Percentiles rank a stretch among this genome's conserved stretches.
phyloP scores from a whole-genome alignment of 1,140 invertebrate species.

The Whitmania pigra region DNA sequence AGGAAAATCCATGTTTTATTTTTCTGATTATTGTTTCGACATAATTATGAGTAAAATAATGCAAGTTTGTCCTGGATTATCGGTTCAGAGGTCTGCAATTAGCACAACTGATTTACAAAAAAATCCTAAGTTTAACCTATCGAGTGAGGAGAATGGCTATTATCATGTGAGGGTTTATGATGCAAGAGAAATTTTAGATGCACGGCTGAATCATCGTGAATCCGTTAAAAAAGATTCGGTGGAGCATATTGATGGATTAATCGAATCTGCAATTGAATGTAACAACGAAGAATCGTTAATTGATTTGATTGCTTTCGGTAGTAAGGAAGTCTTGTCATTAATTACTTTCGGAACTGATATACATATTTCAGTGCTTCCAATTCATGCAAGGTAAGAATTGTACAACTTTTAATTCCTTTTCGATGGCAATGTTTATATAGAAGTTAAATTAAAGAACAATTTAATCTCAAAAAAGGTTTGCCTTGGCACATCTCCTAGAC shows the following conservation, averaged over 20 bases:
- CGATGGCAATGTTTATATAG: not conserved
- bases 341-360: constrained; percentile 46
- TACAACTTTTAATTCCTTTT: not conserved
- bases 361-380: constrained; percentile 45
- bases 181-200: constrained; percentile 53
- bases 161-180: constrained; percentile 1
- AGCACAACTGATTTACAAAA: not conserved
- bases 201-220: constrained; percentile 56
- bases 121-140: not conserved
- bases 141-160: not conserved
- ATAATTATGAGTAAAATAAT: not conserved
- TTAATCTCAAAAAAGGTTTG: not conserved
- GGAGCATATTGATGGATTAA: constrained; percentile 43
- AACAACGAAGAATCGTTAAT: constrained; percentile 53
- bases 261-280: constrained; percentile 43
- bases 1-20: not conserved
- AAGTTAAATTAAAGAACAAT: not conserved
- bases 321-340: constrained; percentile 41
- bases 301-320: constrained; percentile 58
- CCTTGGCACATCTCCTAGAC: not conserved
- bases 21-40: not conserved
- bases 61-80: not conserved
- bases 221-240: constrained; percentile 51
- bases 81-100: not conserved
- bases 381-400: constrained; percentile 38